Evolutionary conservation across 1,140 invertebrate genomes (phyloP).

Genomic region (Belonocnema kinseyi): DNA sequence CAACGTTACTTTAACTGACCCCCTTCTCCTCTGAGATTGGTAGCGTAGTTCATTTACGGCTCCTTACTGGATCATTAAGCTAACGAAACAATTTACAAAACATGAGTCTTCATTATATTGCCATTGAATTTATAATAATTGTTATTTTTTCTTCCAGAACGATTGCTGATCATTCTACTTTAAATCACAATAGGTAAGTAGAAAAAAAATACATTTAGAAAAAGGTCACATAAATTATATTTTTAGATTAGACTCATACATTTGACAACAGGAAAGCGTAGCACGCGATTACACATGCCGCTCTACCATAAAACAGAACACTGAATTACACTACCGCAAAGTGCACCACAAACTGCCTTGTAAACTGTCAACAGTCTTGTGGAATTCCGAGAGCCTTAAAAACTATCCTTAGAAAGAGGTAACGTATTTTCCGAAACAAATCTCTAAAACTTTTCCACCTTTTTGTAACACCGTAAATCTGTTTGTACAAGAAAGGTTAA

Average conservation of each 20-base stretch:
- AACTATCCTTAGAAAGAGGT: background rate
- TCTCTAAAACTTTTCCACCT: background rate
- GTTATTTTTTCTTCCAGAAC: slow-evolving; percentile 59
- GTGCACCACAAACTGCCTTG: slow-evolving; percentile 12
- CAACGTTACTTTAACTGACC: too few relatives aligned
- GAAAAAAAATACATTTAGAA: background rate
- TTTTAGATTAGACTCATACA: background rate
- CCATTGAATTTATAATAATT: slow-evolving; percentile 4
- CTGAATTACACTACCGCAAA: slow-evolving; percentile 16
- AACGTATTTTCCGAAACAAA: slow-evolving; percentile 18
- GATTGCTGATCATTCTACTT: slow-evolving; percentile 56
- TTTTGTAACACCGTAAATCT: too few relatives aligned
- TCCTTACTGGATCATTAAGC: too few relatives aligned
- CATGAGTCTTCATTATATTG: too few relatives aligned
- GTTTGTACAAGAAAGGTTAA: too few relatives aligned
- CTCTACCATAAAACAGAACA: background rate
- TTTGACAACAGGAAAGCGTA: background rate
- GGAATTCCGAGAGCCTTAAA: slow-evolving; percentile 5
- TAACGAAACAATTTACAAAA: too few relatives aligned
- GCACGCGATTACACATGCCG: slow-evolving; percentile 4
- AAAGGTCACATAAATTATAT: background rate
- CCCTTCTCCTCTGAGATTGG: too few relatives aligned
- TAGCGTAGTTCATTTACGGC: too few relatives aligned
- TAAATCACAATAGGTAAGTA: slow-evolving; percentile 57
- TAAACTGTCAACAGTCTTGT: slow-evolving; percentile 1